Conservation (phyloP, 2,797 vertebrate species). For the Huso huso region DNA sequence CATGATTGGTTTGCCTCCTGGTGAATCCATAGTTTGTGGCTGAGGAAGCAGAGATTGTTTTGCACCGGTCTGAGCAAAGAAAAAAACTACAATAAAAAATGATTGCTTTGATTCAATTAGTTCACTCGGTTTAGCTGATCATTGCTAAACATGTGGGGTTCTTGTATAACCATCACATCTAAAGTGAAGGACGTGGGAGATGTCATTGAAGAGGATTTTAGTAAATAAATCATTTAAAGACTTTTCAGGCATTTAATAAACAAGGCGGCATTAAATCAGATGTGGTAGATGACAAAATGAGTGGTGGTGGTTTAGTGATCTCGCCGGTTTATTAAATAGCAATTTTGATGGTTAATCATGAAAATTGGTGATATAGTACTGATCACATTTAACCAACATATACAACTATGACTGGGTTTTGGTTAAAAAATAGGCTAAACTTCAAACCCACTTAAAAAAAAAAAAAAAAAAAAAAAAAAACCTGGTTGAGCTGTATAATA, state of each 20-base stretch:
- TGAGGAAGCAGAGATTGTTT: constrained; percentile 36
- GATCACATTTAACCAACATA: constrained; percentile 10
- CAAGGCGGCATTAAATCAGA: constrained; percentile 1
- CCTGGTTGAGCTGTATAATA: no score
- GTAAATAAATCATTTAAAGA: background rate
- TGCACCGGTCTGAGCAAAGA: background rate
- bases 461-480: no score
- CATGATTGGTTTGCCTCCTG: constrained; percentile 51
- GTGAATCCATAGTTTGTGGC: constrained; percentile 42
- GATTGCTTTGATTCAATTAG: background rate
- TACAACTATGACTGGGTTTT: constrained; percentile 21
- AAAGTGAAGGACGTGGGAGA: background rate
- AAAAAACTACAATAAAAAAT: background rate
- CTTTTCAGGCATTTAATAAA: constrained; percentile 7
- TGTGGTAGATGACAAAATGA: background rate
- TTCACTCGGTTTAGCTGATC: background rate
- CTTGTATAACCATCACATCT: no score
- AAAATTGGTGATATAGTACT: constrained; percentile 15
- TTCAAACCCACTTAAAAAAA: no score
- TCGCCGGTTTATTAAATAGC: constrained; percentile 1
- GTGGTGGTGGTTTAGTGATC: background rate
- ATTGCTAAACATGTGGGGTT: no score
- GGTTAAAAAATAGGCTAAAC: background rate
- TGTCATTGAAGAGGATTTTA: background rate
- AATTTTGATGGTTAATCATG: background rate